phyloP scores from a whole-genome alignment of 2,113 vertebrate genomes.

The Phyllopteryx taeniolatus region DNA sequence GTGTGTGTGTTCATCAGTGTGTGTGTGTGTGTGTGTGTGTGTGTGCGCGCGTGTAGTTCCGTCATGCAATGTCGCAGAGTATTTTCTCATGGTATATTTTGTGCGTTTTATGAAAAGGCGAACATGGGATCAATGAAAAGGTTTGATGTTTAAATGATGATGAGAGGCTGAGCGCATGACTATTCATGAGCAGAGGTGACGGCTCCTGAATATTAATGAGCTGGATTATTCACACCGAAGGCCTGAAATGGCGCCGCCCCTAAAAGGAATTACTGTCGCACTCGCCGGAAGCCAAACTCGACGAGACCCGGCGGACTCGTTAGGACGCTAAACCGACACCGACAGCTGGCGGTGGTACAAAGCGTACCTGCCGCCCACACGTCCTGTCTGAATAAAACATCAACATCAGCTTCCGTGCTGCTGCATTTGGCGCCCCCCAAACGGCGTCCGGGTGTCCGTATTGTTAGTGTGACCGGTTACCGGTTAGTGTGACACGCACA shows the following conservation, averaged over 20 bases:
- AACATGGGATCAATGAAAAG: not conserved
- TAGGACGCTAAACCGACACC: conserved; percentile 47
- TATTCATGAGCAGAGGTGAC: not conserved
- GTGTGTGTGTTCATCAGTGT: too few species aligned
- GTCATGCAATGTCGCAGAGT: too few species aligned
- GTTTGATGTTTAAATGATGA: not conserved
- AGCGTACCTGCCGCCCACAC: not conserved
- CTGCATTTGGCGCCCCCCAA: too few species aligned
- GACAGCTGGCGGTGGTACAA: conserved; percentile 4
- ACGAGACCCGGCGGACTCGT: conserved; percentile 28
- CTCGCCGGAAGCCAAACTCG: conserved; percentile 27
- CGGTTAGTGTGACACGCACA: too few species aligned
- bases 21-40: too few species aligned
- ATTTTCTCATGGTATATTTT: too few species aligned
- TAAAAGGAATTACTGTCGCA: conserved; percentile 17
- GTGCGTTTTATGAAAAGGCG: not conserved
- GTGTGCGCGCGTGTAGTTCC: too few species aligned
- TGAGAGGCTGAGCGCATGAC: not conserved
- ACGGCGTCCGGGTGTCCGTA: too few species aligned
- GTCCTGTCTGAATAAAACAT: conserved; percentile 3
- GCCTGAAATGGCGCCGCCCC: not conserved
- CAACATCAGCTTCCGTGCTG: not conserved
- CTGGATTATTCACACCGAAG: not conserved
- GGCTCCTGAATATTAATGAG: not conserved
- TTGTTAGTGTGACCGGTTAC: too few species aligned